Percentiles rank a stretch among this genome's conserved stretches.
phyloP scores from a whole-genome alignment of 2,888 invertebrate genomes.

The Vannuccia rotundouncinata region DNA sequence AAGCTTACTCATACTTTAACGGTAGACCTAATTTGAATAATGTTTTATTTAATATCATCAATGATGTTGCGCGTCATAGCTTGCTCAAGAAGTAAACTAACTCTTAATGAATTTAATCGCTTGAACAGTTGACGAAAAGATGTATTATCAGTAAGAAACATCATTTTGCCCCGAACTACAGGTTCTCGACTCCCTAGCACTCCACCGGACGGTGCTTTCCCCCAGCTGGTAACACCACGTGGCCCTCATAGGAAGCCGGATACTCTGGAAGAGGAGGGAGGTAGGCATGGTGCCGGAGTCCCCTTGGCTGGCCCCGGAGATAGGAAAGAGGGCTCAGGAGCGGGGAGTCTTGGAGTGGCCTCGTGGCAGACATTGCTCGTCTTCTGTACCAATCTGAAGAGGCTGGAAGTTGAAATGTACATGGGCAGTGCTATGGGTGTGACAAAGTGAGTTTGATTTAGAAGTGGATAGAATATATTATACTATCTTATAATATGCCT shows the following conservation, averaged over 20 bases:
- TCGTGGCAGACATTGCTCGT: constrained; percentile 34
- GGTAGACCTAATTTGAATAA: no score
- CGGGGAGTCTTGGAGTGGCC: constrained; percentile 28
- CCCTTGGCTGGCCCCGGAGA: not conserved
- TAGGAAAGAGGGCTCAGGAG: not conserved
- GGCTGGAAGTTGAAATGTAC: constrained; percentile 36
- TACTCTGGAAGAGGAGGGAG: not conserved
- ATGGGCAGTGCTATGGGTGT: constrained; percentile 39
- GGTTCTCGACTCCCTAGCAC: not conserved
- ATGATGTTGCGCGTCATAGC: no score
- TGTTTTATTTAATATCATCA: no score
- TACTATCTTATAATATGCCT: no score
- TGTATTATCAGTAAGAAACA: no score
- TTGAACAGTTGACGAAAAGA: no score
- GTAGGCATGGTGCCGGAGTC: not conserved
- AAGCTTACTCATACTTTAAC: no score
- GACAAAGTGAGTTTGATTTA: constrained; percentile 33
- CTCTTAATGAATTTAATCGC: no score
- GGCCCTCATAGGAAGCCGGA: not conserved
- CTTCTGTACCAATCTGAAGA: constrained; percentile 32
- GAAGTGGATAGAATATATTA: no score
- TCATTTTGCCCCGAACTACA: no score
- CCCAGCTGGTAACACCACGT: not conserved
- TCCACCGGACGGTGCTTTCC: not conserved
- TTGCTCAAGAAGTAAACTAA: no score